Percentiles rank a stretch among this genome's conserved stretches.
phyloP scores from a whole-genome alignment of 2,888 invertebrate species.

The Saturnia japonica region DNA sequence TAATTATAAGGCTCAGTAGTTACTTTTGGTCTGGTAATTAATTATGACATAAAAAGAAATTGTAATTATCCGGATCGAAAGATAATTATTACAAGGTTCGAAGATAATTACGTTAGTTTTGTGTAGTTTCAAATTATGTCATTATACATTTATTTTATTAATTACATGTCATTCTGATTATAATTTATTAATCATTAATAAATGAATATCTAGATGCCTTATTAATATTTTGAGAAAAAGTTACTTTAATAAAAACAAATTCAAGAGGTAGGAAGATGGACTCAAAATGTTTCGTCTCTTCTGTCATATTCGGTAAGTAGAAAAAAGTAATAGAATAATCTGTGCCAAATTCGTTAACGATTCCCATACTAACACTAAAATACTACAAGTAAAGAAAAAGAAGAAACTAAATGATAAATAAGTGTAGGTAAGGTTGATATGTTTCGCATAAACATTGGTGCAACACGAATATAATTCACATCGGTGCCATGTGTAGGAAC shows the following conservation, averaged over 20 bases:
- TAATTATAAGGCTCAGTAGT: neutral
- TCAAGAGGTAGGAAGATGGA: neutral
- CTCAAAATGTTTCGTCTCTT: no score
- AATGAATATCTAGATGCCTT: neutral
- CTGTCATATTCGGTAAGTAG: no score
- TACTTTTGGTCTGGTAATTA: neutral
- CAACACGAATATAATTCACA: no score
- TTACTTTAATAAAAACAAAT: neutral
- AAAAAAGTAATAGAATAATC: no score
- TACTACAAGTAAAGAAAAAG: no score
- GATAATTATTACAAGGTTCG: neutral
- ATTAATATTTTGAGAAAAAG: neutral
- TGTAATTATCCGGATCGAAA: neutral
- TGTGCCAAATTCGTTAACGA: no score
- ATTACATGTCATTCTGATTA: neutral
- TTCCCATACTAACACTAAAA: no score
- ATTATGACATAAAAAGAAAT: conserved; percentile 3
- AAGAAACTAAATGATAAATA: no score
- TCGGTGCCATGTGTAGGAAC: no score
- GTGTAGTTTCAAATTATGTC: neutral
- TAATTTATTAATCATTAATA: neutral
- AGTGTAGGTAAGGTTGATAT: no score
- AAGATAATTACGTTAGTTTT: neutral
- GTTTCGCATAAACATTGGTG: no score
- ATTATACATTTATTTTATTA: neutral